phyloP scores from a whole-genome alignment of 2,888 invertebrate genomes.

The Antheraea yamamai region DNA sequence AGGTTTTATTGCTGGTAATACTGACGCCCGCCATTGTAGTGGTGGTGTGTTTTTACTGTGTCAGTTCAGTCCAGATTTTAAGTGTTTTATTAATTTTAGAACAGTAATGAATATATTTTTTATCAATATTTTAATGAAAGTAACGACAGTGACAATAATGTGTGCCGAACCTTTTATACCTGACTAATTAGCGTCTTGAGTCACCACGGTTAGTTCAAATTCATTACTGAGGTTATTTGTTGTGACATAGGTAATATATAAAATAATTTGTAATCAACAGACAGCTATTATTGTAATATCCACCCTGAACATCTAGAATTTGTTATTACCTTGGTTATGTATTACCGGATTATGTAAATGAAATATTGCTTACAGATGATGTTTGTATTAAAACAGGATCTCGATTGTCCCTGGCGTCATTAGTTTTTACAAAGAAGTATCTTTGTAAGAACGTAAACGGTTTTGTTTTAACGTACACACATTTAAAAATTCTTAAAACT shows the following conservation, averaged over 20 bases:
- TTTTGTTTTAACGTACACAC: background rate
- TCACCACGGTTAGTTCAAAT: slow-evolving; percentile 78
- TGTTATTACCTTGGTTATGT: background rate
- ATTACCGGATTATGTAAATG: background rate
- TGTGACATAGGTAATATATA: slow-evolving; percentile 69
- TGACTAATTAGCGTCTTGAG: slow-evolving; percentile 69
- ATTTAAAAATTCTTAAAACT: background rate
- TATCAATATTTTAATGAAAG: slow-evolving; percentile 63
- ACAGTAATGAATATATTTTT: slow-evolving; percentile 73
- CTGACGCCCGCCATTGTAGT: slow-evolving; percentile 73
- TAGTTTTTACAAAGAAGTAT: background rate
- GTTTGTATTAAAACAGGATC: slow-evolving; percentile 21
- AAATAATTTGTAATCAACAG: slow-evolving; percentile 56
- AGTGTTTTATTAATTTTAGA: slow-evolving; percentile 64
- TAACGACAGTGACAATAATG: slow-evolving; percentile 78
- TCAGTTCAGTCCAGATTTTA: slow-evolving; percentile 56
- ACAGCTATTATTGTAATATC: slow-evolving; percentile 40
- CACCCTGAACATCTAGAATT: background rate
- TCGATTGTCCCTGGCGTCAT: slow-evolving; percentile 11
- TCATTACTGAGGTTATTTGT: slow-evolving; percentile 79
- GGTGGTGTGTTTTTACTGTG: slow-evolving; percentile 60
- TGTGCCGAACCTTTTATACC: slow-evolving; percentile 77
- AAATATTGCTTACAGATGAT: background rate
- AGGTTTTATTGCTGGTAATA: slow-evolving; percentile 35
- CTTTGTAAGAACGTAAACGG: background rate